Base-by-base conservation (phyloP, 2,888 invertebrate species). In the Hermodice carunculata region DNA sequence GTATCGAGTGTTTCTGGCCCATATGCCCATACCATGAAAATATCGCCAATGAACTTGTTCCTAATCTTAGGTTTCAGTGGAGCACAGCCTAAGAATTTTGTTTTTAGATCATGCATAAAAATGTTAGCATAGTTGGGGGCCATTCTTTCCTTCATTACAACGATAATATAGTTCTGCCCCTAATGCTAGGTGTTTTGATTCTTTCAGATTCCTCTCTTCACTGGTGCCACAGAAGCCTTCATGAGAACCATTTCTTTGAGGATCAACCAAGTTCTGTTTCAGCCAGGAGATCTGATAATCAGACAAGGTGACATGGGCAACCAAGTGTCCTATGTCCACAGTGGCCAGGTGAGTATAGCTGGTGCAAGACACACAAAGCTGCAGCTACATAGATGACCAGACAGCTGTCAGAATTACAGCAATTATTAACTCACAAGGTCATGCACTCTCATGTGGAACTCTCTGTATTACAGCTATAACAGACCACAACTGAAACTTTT, bases 231-330 rank as follows among this genome's bases (percentile, higher is more conserved):
- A 19, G 64, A 67, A 5, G 57, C 57, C 46, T 74, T 73, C 51
- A 26, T 58, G 26, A 61, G 73, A 14, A 37, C 43, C 14, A 14
- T 73, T 22, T 43, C 67, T 11, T 58, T 61, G 29, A 49, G 48
- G 43, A 61, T 75, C 24, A 43, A 51, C 29, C 57, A 66, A 26
- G 37, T 61, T 26, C 19, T 66, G 31, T 73, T 56, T 54, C 26
- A 66, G n/a, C 69, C 64, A 26, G 70, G 67, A n/a, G 67, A 75
- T 43, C 61, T 46, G 51, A 69, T 74, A 26, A 54, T 67, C n/a
- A 32, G 49, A 22, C 68, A 69, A 51, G 74, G 72, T 31, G 74
- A 74, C 51, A 37, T 74, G 2, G 67, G 61, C 44, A 17, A 46
- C 8, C 60, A 69, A 29, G 37, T 71, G 17, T 67, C 53, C 51